Percentiles rank a stretch among this genome's conserved stretches.
Conservation (phyloP, 2,797 vertebrate genomes). For the Epinephelus coioides region DNA sequence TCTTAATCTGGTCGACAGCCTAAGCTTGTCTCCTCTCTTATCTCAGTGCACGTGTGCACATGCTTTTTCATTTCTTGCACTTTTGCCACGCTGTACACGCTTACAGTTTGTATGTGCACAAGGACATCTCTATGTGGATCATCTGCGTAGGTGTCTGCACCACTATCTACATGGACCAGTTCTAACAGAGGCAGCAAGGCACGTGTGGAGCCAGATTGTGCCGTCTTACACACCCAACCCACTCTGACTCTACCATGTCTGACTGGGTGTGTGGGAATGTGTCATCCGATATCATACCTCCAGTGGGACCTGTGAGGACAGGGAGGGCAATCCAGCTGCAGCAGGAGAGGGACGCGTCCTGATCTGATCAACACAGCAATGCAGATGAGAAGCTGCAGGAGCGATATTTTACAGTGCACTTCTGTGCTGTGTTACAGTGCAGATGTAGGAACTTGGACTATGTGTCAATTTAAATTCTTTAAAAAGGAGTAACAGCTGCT, state of each 20-base stretch:
- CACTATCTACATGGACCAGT: constrained; percentile 55
- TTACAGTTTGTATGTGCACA: constrained; percentile 17
- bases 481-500: constrained; percentile 70
- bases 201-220: constrained; percentile 53
- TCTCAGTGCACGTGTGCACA: constrained; percentile 30
- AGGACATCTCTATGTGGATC: constrained; percentile 47
- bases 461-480: constrained; percentile 72
- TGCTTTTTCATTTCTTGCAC: constrained; percentile 27
- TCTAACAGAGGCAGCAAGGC: constrained; percentile 54
- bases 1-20: constrained; percentile 50
- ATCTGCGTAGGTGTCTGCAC: constrained; percentile 54
- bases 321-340: constrained; percentile 45
- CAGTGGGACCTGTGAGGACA: constrained; percentile 67
- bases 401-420: constrained; percentile 29
- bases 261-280: constrained; percentile 77
- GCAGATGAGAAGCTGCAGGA: constrained; percentile 28
- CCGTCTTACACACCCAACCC: constrained; percentile 30
- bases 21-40: constrained; percentile 56
- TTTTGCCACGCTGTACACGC: constrained; percentile 17
- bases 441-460: constrained; percentile 54
- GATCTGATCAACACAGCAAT: constrained; percentile 41
- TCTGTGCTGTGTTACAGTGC: neutral
- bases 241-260: constrained; percentile 55
- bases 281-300: constrained; percentile 73
- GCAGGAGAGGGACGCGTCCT: neutral